Conservation (phyloP, 2,888 invertebrate species). For the Eurytoma adleriae region DNA sequence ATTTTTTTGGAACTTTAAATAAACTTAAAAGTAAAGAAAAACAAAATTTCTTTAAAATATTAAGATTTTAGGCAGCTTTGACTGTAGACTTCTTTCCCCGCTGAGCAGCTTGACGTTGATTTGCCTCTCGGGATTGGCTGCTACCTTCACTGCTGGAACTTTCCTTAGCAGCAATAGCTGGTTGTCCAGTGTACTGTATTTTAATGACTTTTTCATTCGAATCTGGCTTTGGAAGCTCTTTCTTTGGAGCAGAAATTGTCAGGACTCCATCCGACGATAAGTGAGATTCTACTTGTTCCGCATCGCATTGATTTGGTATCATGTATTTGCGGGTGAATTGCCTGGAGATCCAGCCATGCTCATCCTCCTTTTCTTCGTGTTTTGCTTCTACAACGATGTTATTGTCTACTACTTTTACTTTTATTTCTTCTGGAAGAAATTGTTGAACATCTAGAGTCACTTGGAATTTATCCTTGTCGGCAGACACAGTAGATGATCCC, state of each 20-base stretch:
- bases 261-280: conserved; percentile 90
- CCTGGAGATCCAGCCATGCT: conserved; percentile 76
- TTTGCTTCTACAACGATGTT: conserved; percentile 79
- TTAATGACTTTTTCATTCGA: conserved; percentile 63
- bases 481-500: conserved; percentile 78
- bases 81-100: conserved; percentile 53
- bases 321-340: conserved; percentile 63
- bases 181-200: conserved; percentile 69
- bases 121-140: conserved; percentile 50
- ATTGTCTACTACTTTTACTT: conserved; percentile 77
- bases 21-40: neutral
- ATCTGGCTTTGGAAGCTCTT: conserved; percentile 61
- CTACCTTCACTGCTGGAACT: conserved; percentile 16
- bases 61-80: conserved; percentile 45
- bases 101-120: conserved; percentile 48
- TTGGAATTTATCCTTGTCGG: conserved; percentile 83
- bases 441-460: conserved; percentile 87
- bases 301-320: conserved; percentile 77
- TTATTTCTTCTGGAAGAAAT: conserved; percentile 85
- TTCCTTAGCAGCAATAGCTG: conserved; percentile 59
- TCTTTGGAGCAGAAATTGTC: conserved; percentile 84
- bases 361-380: conserved; percentile 87
- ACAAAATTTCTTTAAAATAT: neutral
- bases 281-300: conserved; percentile 84
- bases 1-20: conserved; percentile 10